phyloP scores from a whole-genome alignment of 2,797 vertebrate species.

The Sebastes matsubarae region DNA sequence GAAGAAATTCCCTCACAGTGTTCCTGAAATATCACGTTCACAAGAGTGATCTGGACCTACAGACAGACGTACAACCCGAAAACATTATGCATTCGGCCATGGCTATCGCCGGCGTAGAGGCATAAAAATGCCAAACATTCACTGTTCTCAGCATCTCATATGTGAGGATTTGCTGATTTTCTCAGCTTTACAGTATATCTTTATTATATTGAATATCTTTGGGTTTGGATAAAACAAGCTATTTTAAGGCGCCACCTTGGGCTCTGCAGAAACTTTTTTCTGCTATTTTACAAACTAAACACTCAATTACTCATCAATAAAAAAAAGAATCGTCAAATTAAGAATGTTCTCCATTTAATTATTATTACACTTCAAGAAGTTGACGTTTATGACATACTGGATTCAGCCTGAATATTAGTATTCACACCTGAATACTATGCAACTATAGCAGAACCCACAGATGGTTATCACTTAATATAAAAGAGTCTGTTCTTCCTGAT shows the following conservation, averaged over 20 bases:
- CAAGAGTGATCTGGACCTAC: too few relatives aligned
- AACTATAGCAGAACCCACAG: neutral
- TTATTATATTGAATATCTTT: too few relatives aligned
- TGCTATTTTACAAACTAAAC: neutral
- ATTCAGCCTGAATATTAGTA: neutral
- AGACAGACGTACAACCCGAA: too few relatives aligned
- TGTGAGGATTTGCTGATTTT: neutral
- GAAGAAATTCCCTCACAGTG: too few relatives aligned
- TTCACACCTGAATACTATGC: neutral
- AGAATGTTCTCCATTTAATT: neutral
- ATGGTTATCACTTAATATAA: neutral
- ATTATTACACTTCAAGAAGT: neutral
- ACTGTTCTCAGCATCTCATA: neutral
- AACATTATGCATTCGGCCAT: too few relatives aligned
- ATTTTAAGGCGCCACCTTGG: neutral
- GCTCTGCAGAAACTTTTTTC: neutral
- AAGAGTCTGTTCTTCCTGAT: neutral
- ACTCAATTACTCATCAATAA: neutral
- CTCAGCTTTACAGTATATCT: too few relatives aligned
- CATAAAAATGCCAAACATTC: too few relatives aligned
- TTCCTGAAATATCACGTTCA: too few relatives aligned
- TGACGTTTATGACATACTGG: neutral
- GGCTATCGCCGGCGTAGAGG: accelerated
- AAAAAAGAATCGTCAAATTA: neutral
- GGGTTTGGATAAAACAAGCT: too few relatives aligned